These are phyloP conservation scores for Acropternis orthonyx DNA, from an alignment of 2,797 vertebrate genomes.

Conservation along the genomic window DNA sequence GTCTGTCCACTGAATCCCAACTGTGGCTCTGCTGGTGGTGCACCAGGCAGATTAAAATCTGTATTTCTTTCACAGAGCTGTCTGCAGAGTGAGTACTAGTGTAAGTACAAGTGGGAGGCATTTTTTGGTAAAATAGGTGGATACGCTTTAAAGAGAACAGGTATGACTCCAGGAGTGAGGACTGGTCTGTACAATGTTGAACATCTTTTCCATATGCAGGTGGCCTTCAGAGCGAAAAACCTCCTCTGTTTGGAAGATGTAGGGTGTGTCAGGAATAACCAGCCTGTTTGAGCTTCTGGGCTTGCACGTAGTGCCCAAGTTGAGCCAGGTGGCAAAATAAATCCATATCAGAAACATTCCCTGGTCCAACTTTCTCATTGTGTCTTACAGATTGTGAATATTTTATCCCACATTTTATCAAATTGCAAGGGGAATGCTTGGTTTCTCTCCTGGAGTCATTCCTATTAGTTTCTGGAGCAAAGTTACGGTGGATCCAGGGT, in stretches of 20 bases:
- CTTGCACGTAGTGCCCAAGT: not conserved
- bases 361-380: not conserved
- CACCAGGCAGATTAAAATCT: slow-evolving; percentile 7
- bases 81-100: not conserved
- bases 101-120: not conserved
- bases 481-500: not conserved
- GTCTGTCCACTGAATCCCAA: not conserved
- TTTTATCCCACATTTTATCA: not conserved
- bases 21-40: not conserved
- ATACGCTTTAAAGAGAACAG: not conserved
- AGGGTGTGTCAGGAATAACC: not conserved
- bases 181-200: not conserved
- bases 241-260: not conserved
- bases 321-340: not conserved
- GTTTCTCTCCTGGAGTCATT: not conserved
- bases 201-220: not conserved
- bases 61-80: slow-evolving; percentile 7
- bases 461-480: not conserved
- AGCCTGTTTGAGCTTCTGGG: not conserved
- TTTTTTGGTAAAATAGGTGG: not conserved
- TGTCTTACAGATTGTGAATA: not conserved
- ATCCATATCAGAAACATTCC: not conserved
- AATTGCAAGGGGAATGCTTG: not conserved
- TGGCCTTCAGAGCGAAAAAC: not conserved
- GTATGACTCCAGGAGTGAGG: not conserved